Conservation (phyloP, 2,888 invertebrate species). For the Latheticus oryzae region DNA sequence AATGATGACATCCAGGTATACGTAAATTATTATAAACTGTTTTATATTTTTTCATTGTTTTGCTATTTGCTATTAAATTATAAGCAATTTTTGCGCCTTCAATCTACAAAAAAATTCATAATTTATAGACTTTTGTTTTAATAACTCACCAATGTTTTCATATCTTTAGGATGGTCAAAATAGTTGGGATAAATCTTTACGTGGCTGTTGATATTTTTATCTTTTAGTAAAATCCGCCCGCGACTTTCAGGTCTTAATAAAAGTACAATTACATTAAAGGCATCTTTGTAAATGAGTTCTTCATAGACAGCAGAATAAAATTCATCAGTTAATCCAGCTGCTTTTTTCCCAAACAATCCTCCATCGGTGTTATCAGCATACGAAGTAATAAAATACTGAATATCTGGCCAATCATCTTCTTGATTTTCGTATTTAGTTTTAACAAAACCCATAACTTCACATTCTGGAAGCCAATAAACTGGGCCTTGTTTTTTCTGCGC, state of each 20-base stretch:
- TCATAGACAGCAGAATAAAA: constrained; percentile 73
- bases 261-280: constrained; percentile 71
- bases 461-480: constrained; percentile 80
- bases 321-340: constrained; percentile 70
- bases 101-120: constrained; percentile 65
- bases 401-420: constrained; percentile 79
- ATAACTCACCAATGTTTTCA: constrained; percentile 75
- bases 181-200: constrained; percentile 93
- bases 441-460: constrained; percentile 70
- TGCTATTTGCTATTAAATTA: constrained; percentile 69
- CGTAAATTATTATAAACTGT: constrained; percentile 73
- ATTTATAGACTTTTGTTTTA: background rate
- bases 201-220: constrained; percentile 76
- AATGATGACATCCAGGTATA: constrained; percentile 75
- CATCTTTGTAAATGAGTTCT: constrained; percentile 70
- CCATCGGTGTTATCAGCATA: constrained; percentile 75
- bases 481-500: constrained; percentile 72
- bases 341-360: constrained; percentile 78
- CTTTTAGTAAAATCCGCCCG: constrained; percentile 76
- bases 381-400: constrained; percentile 79
- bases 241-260: constrained; percentile 80
- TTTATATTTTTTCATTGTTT: constrained; percentile 72
- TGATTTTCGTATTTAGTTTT: constrained; percentile 79
- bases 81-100: constrained; percentile 81
- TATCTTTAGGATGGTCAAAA: constrained; percentile 77